Evolutionary conservation across 2,113 vertebrate genomes (phyloP).

Genomic region (Baryphthengus martii): DNA sequence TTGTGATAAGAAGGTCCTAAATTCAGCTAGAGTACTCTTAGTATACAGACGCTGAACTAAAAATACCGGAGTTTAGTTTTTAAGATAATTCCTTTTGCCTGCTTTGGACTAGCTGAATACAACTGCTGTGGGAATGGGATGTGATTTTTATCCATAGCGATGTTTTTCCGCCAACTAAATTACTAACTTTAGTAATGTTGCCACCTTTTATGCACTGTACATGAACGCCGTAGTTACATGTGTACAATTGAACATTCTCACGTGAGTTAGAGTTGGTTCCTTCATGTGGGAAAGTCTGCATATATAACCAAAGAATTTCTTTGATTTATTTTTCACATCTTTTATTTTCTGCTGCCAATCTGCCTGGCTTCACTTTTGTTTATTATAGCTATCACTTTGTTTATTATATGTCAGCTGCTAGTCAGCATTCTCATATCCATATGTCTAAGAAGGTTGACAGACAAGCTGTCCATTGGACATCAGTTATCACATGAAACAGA

Average conservation of each 20-base stretch:
- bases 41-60: neutral
- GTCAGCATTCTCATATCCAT: neutral
- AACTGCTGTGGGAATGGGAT: neutral
- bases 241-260: neutral
- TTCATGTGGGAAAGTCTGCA: neutral
- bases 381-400: neutral
- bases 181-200: neutral
- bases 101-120: neutral
- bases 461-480: neutral
- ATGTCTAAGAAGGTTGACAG: fast-evolving
- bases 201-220: neutral
- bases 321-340: neutral
- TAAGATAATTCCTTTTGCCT: neutral
- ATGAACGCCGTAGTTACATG: neutral
- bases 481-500: neutral
- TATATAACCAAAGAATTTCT: neutral
- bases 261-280: neutral
- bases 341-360: conserved; percentile 4
- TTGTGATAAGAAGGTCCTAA: neutral
- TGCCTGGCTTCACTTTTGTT: conserved; percentile 2
- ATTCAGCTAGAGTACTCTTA: neutral
- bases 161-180: neutral
- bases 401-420: neutral
- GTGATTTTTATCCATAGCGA: neutral
- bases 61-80: neutral